Evolutionary conservation across 2,113 vertebrate species (phyloP), one percentile per base, ranked within the genome.

Genomic region (Centropus bengalensis): DNA sequence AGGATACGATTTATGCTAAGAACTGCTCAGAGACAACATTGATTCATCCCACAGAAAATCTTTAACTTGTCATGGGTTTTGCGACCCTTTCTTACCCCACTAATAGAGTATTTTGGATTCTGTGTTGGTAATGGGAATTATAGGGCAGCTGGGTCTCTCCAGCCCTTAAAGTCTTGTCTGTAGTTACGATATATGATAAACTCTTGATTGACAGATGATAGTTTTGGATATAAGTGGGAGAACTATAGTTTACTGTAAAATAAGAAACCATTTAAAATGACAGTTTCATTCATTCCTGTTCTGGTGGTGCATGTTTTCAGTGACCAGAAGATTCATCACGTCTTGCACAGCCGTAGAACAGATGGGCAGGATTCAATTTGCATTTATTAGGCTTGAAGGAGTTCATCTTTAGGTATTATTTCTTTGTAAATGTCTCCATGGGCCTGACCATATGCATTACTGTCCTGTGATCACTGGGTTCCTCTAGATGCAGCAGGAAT

Each of bases 81-180:
- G 0, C 0, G 0, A 42, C 23, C 86, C 28, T 56, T 51, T 71
- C 33, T 80, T 67, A 40, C 10, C n/a, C 10, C 8, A 18, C 9
- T 56, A 23, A 19, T 7, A 5, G 6, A 86, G 2, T 27, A 28
- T 86, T 89, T 84, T 87, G 45, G 32, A 49, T 70, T 84, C 56
- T n/a, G 10, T 84, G 20, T 28, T 87, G 47, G 26, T 49, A 66
- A n/a, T 54, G 8, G 38, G 49, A 81, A 24, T 63, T 69, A 49
- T 77, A 85, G 32, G 10, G n/a, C 24, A 87, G 7, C n/a, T 67
- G 30, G 5, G 10, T 84, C 42, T 84, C n/a, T 81, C n/a, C 60
- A 70, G 30, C 56, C n/a, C 17, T 54, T 74, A 27, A 11, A 32
- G 44, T 52, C 55, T 26, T 82, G 26, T 38, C 23, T 9, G 2